Percentiles rank a stretch among this genome's conserved stretches.
These are phyloP conservation scores for Carollia perspicillata DNA, from an alignment of 2,113 vertebrate genomes.

Conservation along the genomic window DNA sequence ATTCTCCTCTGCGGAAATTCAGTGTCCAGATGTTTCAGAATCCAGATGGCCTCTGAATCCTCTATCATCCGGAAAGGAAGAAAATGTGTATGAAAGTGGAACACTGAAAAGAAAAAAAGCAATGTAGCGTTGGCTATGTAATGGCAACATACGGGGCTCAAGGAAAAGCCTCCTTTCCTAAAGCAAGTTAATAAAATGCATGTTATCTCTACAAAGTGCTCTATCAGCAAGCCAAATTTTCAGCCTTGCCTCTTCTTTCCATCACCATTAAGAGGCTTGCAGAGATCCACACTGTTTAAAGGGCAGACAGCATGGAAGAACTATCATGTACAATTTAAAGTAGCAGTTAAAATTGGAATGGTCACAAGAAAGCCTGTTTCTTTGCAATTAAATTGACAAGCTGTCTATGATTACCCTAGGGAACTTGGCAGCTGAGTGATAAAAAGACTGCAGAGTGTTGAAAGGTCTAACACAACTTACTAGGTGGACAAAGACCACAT, in stretches of 20 bases:
- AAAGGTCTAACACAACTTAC: slow-evolving; percentile 73
- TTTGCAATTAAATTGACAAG: slow-evolving; percentile 73
- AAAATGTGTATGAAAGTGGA: slow-evolving; percentile 66
- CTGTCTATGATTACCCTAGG: slow-evolving; percentile 72
- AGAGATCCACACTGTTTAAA: slow-evolving; percentile 68
- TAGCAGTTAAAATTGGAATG: slow-evolving; percentile 73
- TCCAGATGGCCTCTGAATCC: slow-evolving; percentile 76
- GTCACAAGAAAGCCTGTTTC: slow-evolving; percentile 76
- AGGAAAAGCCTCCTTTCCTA: slow-evolving; percentile 37
- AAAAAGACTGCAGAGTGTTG: slow-evolving; percentile 65
- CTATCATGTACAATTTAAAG: slow-evolving; percentile 73
- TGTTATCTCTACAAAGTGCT: not conserved
- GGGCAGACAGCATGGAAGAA: slow-evolving; percentile 69
- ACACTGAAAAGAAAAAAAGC: slow-evolving; percentile 54
- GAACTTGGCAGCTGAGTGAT: slow-evolving; percentile 72
- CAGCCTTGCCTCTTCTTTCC: slow-evolving; percentile 46
- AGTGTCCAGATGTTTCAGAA: slow-evolving; percentile 75
- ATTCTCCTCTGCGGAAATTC: slow-evolving; percentile 63
- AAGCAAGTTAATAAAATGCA: slow-evolving; percentile 52
- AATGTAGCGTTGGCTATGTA: slow-evolving; percentile 34
- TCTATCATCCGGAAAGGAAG: slow-evolving; percentile 69
- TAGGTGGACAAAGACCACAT: slow-evolving; percentile 68
- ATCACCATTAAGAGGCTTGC: slow-evolving; percentile 46
- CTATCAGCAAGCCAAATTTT: slow-evolving; percentile 23
- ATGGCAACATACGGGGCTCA: slow-evolving; percentile 40